Evolutionary conservation across 2,888 invertebrate genomes (phyloP), one percentile per base, ranked within the genome.

Genomic region (Perdita meconis): DNA sequence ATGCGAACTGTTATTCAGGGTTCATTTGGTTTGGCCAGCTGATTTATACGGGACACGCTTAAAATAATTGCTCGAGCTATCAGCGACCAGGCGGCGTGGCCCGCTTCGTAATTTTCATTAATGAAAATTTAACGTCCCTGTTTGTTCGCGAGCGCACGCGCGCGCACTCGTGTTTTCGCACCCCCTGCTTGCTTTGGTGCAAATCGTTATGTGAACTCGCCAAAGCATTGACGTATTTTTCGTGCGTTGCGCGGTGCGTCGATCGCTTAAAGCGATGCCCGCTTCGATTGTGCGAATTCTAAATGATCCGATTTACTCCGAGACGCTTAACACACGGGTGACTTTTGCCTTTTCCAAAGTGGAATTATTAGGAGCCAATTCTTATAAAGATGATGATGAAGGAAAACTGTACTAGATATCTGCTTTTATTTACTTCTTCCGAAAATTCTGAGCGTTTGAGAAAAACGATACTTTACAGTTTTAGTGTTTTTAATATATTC

Each of bases 71-170:
- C 81, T 72, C 47, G 51, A 79, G 74, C 74, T 78, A 70, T 83
- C 72, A 75, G 55, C 75, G 59, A 68, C 80, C 59, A 42, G 66
- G 38, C 70, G 70, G 65, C 30, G 50, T 38, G 56, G 40, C 50
- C 36, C 44, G 76, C 61, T 80, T 81, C 80, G 88, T 87, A 89
- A 89, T 88, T 89, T 87, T 82, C 84, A 79, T 86, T 89, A 86
- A 87, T 88, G 88, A 89, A 88, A 89, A 86, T 89, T 87, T 87
- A 89, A 86, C 72, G 82, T 71, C 61, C 78, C 51, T 53, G 63
- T 64, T 77, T 67, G 77, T 53, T 55, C 77, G 50, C 44, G 44
- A 60, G 40, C 66, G 61, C 30, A 36, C 60, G 6, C 30, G 6
- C 30, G 3, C 30, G 2, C 30, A n/a, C n/a, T n/a, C 44, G 51